Conservation (phyloP, 2,797 vertebrate genomes). For the Siniperca undulata region DNA sequence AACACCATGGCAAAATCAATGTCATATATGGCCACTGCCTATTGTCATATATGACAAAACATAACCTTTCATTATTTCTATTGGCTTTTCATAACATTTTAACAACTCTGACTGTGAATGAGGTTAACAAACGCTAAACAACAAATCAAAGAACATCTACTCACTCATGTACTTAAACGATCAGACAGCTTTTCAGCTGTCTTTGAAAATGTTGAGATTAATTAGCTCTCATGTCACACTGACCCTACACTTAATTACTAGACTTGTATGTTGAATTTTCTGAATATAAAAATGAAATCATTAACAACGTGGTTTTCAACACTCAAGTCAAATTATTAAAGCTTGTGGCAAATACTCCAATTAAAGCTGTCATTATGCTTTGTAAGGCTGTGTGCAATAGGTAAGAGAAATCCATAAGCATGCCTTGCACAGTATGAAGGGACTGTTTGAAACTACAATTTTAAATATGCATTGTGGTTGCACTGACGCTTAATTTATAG, state of each 20-base stretch:
- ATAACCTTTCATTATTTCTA: slow-evolving; percentile 47
- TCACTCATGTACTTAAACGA: slow-evolving; percentile 28
- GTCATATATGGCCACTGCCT: slow-evolving; percentile 54
- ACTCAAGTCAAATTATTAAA: background rate
- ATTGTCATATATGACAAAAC: slow-evolving; percentile 61
- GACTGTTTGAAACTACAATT: background rate
- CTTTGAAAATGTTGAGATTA: slow-evolving; percentile 1
- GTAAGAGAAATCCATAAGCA: slow-evolving; percentile 31
- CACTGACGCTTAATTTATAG: slow-evolving; percentile 6
- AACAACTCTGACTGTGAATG: slow-evolving; percentile 27
- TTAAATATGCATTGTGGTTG: background rate
- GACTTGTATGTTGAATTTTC: background rate
- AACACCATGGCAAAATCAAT: slow-evolving; percentile 26
- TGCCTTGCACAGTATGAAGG: slow-evolving; percentile 12
- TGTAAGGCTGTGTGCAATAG: slow-evolving; percentile 32
- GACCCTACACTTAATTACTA: background rate
- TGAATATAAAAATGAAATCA: background rate
- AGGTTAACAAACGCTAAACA: slow-evolving; percentile 64
- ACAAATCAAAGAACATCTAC: slow-evolving; percentile 35
- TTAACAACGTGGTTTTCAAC: slow-evolving; percentile 1
- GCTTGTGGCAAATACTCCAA: slow-evolving; percentile 17
- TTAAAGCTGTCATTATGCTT: slow-evolving; percentile 39
- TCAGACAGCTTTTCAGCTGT: slow-evolving; percentile 19
- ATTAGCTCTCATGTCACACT: slow-evolving; percentile 14
- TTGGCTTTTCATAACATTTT: slow-evolving; percentile 42